Base-by-base conservation (phyloP, 2,888 invertebrate species). In the Eupithecia pulchellata region DNA sequence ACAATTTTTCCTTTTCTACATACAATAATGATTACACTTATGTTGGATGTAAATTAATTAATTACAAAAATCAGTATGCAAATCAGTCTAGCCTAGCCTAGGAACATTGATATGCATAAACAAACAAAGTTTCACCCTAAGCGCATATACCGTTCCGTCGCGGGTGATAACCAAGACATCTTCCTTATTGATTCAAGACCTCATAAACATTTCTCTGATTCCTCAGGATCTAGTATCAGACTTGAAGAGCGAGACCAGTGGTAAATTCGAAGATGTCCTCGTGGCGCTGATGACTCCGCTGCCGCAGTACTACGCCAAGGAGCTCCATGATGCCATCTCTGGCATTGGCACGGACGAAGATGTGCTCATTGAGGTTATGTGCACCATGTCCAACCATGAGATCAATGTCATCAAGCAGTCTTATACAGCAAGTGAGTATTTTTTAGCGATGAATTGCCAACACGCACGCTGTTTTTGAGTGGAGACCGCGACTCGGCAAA, bases 281-380 rank as follows among this genome's bases (percentile, higher is more conserved):
- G 92, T 98, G 9, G 98, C 97, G 0, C 90, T 99, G 73, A 97
- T 98, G 96, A 97, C 97, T 30, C 98, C 98, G 0, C 92, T 97
- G 58, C 97, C 97, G 0, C 97, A 98, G 84, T 98, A 95, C 89
- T 97, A 98, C 86, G 97, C 98, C 6, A 96, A 96, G 82, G 97
- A 98, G 87, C 89, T 99, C 34, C 96, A 97, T 81, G 96, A 97
- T 78, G 98, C 99, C 36, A 97, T 98, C 88, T 94, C 95, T 52
- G 98, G 98, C 0, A 91, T 97, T 68, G 98, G 98, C 5, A 98
- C 98, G 0, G 97, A 97, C 77, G 97, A 97, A 88, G 97, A 97
- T 79, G 97, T 97, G 17, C 95, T 99, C 67, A 97, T 99, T 72
- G 99, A 99, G 90, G 97, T 98, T 66, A 95, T 99, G 86, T 98